Percentiles rank a stretch among this genome's conserved stretches.
Conservation (phyloP, 92 coral and sea anemone species). For the Paramuricea clavata region DNA sequence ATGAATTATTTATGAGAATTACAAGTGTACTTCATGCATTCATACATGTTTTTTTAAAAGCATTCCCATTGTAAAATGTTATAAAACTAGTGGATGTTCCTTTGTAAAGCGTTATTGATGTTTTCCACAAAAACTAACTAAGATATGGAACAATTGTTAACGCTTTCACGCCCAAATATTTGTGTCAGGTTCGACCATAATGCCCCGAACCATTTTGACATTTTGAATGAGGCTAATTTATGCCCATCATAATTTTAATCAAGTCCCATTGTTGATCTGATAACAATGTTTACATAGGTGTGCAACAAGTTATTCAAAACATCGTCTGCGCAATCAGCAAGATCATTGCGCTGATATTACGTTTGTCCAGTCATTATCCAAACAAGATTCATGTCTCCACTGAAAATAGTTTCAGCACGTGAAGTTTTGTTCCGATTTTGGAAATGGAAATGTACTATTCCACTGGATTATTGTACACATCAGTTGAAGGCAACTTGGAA, state of each 20-base stretch:
- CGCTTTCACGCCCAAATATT: slow-evolving; percentile 45
- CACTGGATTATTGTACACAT: too few relatives aligned
- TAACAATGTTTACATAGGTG: slow-evolving; percentile 24
- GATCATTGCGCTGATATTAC: background rate
- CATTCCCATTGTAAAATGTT: too few relatives aligned
- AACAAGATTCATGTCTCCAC: slow-evolving; percentile 7
- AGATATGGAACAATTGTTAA: background rate
- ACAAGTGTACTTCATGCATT: too few relatives aligned
- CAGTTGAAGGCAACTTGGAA: too few relatives aligned
- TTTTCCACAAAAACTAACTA: background rate
- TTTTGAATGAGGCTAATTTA: slow-evolving; percentile 75
- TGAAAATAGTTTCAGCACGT: background rate
- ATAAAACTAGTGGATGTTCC: too few relatives aligned
- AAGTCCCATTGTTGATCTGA: background rate
- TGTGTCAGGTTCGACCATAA: slow-evolving; percentile 4
- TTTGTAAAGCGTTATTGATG: too few relatives aligned
- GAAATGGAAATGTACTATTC: too few relatives aligned
- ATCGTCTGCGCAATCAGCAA: background rate
- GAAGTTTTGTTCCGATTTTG: too few relatives aligned
- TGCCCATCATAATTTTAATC: background rate
- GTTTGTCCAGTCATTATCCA: background rate
- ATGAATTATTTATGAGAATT: background rate
- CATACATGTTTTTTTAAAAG: too few relatives aligned
- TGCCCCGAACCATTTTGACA: slow-evolving; percentile 64
- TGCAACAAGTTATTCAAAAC: slow-evolving; percentile 5